A percentile compares a stretch with the other conserved stretches of the same genome.
Evolutionary conservation across 2,113 vertebrate species (phyloP).

Genomic region (Rhombomys opimus): DNA sequence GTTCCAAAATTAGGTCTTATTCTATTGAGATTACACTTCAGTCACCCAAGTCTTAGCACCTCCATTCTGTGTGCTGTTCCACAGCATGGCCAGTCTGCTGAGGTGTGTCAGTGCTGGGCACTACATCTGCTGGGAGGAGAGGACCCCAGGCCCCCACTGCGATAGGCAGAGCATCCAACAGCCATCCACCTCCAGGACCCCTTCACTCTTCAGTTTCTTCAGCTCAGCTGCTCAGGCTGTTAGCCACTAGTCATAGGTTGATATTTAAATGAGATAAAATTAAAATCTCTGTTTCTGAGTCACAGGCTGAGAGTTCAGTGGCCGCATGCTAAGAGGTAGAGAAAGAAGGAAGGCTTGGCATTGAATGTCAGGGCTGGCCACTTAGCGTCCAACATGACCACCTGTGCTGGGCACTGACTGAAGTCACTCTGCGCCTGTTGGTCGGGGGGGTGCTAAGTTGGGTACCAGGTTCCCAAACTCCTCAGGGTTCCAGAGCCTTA

Average conservation of each 20-base stretch:
- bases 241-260: neutral
- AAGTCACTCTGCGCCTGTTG: neutral
- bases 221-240: neutral
- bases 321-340: neutral
- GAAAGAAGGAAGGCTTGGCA: neutral
- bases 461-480: neutral
- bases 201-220: neutral
- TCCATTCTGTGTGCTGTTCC: too few species aligned
- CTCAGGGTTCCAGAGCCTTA: neutral
- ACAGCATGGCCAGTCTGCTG: neutral
- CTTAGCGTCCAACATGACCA: neutral
- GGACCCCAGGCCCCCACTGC: neutral
- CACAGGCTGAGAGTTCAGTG: accelerated
- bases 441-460: neutral
- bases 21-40: neutral
- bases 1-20: neutral
- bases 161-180: neutral
- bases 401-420: neutral
- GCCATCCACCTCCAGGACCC: neutral
- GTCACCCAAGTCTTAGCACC: neutral
- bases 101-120: neutral
- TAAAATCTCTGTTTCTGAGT: neutral
- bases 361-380: neutral
- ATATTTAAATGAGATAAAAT: neutral
- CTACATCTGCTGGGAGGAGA: neutral